A percentile compares a stretch with the other conserved stretches of the same genome.
phyloP scores from a whole-genome alignment of 1,140 invertebrate genomes.

The Bursaphelenchus mucronatus region DNA sequence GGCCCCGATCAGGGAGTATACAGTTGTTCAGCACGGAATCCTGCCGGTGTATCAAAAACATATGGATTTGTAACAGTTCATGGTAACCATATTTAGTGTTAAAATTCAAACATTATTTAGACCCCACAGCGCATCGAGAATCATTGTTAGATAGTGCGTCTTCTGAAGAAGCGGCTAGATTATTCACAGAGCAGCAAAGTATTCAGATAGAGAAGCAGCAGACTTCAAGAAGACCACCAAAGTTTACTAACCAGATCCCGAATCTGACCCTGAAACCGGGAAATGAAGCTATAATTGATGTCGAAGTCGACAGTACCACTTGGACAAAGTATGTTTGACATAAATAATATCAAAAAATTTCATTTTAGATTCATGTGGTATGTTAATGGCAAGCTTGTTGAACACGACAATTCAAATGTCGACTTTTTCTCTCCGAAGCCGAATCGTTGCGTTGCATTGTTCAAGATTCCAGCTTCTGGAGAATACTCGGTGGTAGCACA shows the following conservation, averaged over 20 bases:
- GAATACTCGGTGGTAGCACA: conserved; percentile 57
- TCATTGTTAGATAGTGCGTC: conserved; percentile 7
- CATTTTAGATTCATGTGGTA: conserved; percentile 52
- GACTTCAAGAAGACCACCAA: conserved; percentile 18
- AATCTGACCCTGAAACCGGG: conserved; percentile 44
- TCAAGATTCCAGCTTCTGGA: conserved; percentile 45
- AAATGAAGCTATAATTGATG: conserved; percentile 50
- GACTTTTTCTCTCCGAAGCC: conserved; percentile 49
- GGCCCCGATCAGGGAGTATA: conserved; percentile 51
- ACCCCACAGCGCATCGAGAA: conserved; percentile 19
- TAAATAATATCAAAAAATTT: not conserved
- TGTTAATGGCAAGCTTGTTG: conserved; percentile 45
- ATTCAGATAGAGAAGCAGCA: too few species aligned
- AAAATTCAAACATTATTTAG: conserved; percentile 4
- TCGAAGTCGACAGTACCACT: conserved; percentile 51
- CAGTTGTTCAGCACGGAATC: conserved; percentile 49
- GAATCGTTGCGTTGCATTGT: conserved; percentile 54
- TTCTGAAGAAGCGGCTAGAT: too few species aligned
- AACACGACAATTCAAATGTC: conserved; percentile 27
- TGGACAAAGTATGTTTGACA: conserved; percentile 22
- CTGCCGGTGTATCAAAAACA: conserved; percentile 54
- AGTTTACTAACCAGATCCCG: conserved; percentile 41
- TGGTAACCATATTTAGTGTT: conserved; percentile 27
- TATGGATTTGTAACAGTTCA: conserved; percentile 56
- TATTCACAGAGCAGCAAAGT: too few species aligned